A percentile compares a stretch with the other conserved stretches of the same genome.
Conservation (phyloP, 2,888 invertebrate genomes). For the Myopa testacea region DNA sequence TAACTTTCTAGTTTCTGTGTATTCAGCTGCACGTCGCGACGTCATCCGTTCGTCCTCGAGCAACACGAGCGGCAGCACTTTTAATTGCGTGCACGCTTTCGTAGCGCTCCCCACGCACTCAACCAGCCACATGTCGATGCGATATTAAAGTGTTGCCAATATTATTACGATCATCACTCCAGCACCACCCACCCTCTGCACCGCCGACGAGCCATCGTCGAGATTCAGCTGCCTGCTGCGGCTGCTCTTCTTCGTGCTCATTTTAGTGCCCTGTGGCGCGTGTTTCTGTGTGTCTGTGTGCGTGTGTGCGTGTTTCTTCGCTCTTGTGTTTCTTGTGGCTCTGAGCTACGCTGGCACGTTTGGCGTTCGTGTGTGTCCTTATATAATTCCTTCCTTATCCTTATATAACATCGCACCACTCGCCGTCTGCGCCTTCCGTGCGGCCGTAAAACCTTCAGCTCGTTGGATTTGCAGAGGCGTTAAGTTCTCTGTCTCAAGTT, state of each 20-base stretch:
- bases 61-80: neutral
- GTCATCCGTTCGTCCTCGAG: neutral
- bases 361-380: neutral
- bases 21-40: neutral
- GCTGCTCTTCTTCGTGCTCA: neutral
- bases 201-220: neutral
- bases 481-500: slow-evolving; percentile 19
- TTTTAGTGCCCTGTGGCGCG: neutral
- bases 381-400: slow-evolving; percentile 32
- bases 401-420: slow-evolving; percentile 39
- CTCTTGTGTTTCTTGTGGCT: too few species aligned
- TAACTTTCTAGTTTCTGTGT: neutral
- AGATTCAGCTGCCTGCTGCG: neutral
- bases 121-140: slow-evolving; percentile 17
- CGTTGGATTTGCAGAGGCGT: slow-evolving; percentile 32
- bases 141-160: slow-evolving; percentile 35
- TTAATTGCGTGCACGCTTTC: slow-evolving; percentile 9
- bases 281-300: slow-evolving; percentile 6
- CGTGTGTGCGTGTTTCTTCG: slow-evolving; percentile 6
- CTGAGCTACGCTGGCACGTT: too few species aligned
- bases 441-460: neutral
- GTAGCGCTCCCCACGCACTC: neutral
- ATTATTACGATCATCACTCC: slow-evolving; percentile 1
- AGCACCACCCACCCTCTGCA: neutral
- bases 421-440: neutral